Evolutionary conservation across 2,888 invertebrate genomes (phyloP), one percentile per base, ranked within the genome.

Genomic region (Xylophagus ater): DNA sequence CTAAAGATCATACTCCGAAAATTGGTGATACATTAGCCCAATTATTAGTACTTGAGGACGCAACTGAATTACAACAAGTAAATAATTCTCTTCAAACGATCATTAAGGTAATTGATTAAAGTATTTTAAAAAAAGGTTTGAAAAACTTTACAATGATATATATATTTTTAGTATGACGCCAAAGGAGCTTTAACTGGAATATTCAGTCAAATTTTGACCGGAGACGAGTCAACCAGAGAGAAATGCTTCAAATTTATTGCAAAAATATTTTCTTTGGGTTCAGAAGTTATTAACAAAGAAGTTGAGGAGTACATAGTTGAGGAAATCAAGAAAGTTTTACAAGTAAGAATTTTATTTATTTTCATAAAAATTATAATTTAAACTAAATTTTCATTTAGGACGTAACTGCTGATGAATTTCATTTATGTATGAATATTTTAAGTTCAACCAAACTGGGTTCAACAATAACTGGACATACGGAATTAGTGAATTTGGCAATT

Each of bases 21-120:
- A 84, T 96, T 53, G 85, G 92, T 9, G 92, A 93, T 60, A 88
- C 94, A 45, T 70, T 96, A 43, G 83, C 88, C 4, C 96, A 97
- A 59, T 68, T 97, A 29, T 67, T 96, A 41, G 86, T 88, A 58
- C 77, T 88, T 15, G 86, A 89, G 47, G 92, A 93, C 65, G 64
- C 76, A 18, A 72, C 78, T 17, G 96, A 96, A 66, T 70, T 89
- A 46, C 80, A 77, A 58, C 76, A 87, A 47, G 87, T 93, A 20
- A 81, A 85, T 44, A 82, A 79, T 53, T 85, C 90, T 1, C 69
- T 96, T 37, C 69, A 84, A 50, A 75, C 83, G 20, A 54, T 65
- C 17, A 49, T 61, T 4, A 65, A 65, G 50, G 59, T 59, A 46
- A 34, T 14, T 17, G 9, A 10, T 4, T 21, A 21, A n/a, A 6